Conservation (phyloP, 1,140 invertebrate species). For the Cydia pomonella region DNA sequence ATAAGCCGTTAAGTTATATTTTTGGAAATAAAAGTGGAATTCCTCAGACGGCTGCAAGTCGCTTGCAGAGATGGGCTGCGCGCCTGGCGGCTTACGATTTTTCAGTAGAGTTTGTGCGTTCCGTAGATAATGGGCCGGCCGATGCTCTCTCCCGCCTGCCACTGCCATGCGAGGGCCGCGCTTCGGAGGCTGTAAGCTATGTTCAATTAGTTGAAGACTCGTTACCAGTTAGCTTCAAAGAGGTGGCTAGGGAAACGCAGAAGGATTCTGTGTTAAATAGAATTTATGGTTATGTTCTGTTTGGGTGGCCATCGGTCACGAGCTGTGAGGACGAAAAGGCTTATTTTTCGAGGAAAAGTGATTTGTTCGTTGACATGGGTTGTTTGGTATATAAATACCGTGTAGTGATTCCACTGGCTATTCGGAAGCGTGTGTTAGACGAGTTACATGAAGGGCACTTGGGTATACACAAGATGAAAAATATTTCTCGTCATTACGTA, state of each 20-base stretch:
- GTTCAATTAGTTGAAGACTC: neutral
- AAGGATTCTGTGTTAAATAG: slow-evolving; percentile 17
- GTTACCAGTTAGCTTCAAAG: neutral
- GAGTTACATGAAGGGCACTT: slow-evolving; percentile 25
- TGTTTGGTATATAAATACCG: slow-evolving; percentile 15
- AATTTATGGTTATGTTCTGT: slow-evolving; percentile 6
- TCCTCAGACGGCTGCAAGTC: neutral
- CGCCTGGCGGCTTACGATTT: neutral
- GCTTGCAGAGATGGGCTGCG: neutral
- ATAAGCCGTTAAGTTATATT: slow-evolving; percentile 4
- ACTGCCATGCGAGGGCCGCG: neutral
- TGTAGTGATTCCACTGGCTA: neutral
- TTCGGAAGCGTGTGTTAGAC: neutral
- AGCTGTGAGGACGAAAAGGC: slow-evolving; percentile 1
- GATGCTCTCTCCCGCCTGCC: slow-evolving; percentile 5
- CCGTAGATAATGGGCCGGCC: slow-evolving; percentile 2
- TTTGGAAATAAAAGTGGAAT: neutral
- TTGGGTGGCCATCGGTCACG: neutral
- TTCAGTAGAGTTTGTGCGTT: neutral
- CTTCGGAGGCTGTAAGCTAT: neutral
- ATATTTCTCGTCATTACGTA: neutral
- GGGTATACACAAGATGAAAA: neutral
- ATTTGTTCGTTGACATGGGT: neutral
- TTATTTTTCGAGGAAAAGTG: slow-evolving; percentile 2
- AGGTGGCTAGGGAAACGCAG: neutral